Percentiles rank a stretch among this genome's conserved stretches.
Evolutionary conservation across 2,797 vertebrate genomes (phyloP).

Genomic region (Acanthis flammea): DNA sequence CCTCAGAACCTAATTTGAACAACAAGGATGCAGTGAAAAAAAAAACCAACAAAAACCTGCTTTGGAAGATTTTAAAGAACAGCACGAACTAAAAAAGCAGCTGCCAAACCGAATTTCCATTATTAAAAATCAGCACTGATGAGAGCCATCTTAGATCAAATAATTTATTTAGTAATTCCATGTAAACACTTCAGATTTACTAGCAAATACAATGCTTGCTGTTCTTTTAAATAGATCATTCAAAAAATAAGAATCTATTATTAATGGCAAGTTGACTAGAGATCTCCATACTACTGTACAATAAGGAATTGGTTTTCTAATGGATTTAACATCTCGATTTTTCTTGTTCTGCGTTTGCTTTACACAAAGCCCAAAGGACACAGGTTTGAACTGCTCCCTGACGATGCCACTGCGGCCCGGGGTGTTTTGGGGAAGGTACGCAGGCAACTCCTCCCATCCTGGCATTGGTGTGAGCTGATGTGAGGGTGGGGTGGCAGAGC

Average conservation of each 20-base stretch:
- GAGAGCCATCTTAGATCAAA: constrained; percentile 71
- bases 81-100: constrained; percentile 11
- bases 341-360: constrained; percentile 51
- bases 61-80: constrained; percentile 45
- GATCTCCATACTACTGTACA: constrained; percentile 69
- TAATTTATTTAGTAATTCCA: constrained; percentile 76
- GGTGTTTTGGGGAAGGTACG: constrained; percentile 41
- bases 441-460: constrained; percentile 57
- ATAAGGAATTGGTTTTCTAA: constrained; percentile 57
- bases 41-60: neutral
- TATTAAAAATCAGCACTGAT: constrained; percentile 68
- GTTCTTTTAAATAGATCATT: constrained; percentile 68
- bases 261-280: constrained; percentile 70
- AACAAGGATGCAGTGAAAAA: neutral
- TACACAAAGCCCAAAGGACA: constrained; percentile 65
- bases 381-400: constrained; percentile 53
- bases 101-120: constrained; percentile 26
- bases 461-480: constrained; percentile 59
- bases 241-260: constrained; percentile 71
- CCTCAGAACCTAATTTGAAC: neutral
- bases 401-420: constrained; percentile 44
- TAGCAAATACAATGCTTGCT: constrained; percentile 70
- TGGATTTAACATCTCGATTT: constrained; percentile 54
- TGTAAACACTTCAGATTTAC: constrained; percentile 75
- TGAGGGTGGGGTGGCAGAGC: constrained; percentile 56